Evolutionary conservation across 2,797 vertebrate species (phyloP), one percentile per base, ranked within the genome.

Genomic region (Megalops cyprinoides): DNA sequence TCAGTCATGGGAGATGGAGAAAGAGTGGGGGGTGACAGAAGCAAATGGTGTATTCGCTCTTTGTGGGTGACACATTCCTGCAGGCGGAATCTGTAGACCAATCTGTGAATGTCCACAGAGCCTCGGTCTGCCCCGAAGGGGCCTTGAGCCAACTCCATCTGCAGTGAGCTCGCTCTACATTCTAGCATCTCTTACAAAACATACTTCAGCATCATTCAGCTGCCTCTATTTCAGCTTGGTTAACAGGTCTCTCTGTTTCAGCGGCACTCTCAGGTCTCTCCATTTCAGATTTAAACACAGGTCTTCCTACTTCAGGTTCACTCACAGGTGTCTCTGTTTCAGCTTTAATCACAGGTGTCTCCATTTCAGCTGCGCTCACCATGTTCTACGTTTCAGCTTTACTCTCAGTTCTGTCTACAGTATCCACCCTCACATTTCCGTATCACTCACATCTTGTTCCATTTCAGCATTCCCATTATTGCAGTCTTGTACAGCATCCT

Each of bases 1-100:
- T 74, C 23, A 39, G 37, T 74, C 44, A 74, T 31, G 44, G 71
- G 71, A 49, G 46, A 74, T 49, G 25, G 71, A 39, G 12, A 4
- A 15, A 23, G 62, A 28, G 31, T 18, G 0, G 5, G 31, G 12
- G 31, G 58, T 9, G 3, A 25, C 37, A 51, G 56, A 39, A n/a
- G 28, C 55, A 69, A 53, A 60, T 51, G 48, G 73, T 48, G 42
- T 37, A 55, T 81, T 69, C 67, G 80, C 46, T 76, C 48, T 76
- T 15, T 49, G 56, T 18, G 58, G 58, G 31, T 46, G 80, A 75
- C 71, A 75, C 42, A n/a, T 34, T 25, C 55, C 79, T 48, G 71
- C 20, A 37, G 53, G n/a, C 28, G 23, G 28, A 74, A n/a, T 46
- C 78, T 69, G 31, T 28, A 71, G 55, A 56, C 14, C 20, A 56